Conservation (phyloP, 1,140 invertebrate species). For the Drosophila burlai region DNA sequence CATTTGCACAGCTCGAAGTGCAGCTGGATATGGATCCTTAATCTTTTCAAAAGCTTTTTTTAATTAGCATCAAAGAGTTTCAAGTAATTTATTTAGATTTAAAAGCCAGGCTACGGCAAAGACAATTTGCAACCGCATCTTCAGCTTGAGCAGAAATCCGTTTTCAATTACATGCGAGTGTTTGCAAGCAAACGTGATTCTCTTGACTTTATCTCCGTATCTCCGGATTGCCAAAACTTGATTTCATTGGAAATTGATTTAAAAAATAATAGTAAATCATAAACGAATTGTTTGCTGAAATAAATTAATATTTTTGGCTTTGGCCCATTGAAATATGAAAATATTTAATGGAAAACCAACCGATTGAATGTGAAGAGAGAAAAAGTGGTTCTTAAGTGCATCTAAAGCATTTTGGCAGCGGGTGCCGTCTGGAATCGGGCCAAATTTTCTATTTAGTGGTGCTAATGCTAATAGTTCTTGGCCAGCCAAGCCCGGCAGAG, state of each 20-base stretch:
- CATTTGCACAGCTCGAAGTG: slow-evolving; percentile 24
- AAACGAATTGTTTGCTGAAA: slow-evolving; percentile 30
- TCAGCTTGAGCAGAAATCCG: slow-evolving; percentile 22
- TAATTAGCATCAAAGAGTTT: slow-evolving; percentile 51
- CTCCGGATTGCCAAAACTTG: slow-evolving; percentile 9
- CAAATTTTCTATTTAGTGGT: slow-evolving; percentile 69
- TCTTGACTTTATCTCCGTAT: background rate
- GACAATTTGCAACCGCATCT: slow-evolving; percentile 40
- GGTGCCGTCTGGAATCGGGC: slow-evolving; percentile 55
- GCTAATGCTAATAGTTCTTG: slow-evolving; percentile 77
- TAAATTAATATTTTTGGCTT: slow-evolving; percentile 29
- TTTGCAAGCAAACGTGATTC: slow-evolving; percentile 11
- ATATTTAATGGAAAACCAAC: slow-evolving; percentile 43
- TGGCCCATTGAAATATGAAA: slow-evolving; percentile 37
- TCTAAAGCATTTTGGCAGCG: slow-evolving; percentile 57
- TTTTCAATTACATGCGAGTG: slow-evolving; percentile 39
- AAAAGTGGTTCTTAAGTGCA: slow-evolving; percentile 24
- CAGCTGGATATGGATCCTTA: slow-evolving; percentile 21
- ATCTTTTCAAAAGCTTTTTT: slow-evolving; percentile 47
- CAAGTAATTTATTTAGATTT: slow-evolving; percentile 46
- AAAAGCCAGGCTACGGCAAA: slow-evolving; percentile 28
- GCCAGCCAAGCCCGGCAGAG: slow-evolving; percentile 17
- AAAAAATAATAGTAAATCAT: slow-evolving; percentile 21
- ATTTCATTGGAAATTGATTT: slow-evolving; percentile 34
- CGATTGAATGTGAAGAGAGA: slow-evolving; percentile 7